phyloP scores from a whole-genome alignment of 2,888 invertebrate species.

The Rhingia campestris region DNA sequence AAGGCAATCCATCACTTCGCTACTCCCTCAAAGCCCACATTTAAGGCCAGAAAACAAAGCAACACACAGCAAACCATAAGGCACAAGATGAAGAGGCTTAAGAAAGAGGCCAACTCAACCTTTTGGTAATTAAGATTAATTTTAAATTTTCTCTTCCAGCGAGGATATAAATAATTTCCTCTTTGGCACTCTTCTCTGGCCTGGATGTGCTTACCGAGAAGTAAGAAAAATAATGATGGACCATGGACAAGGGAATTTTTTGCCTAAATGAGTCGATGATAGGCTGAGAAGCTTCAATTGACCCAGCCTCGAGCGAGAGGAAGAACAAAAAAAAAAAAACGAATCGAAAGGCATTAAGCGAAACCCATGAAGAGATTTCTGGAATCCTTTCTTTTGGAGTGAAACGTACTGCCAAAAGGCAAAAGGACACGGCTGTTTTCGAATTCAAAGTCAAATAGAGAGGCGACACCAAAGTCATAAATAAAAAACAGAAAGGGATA shows the following conservation, averaged over 20 bases:
- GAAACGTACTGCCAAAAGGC: constrained; percentile 34
- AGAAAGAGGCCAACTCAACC: constrained; percentile 66
- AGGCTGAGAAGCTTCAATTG: constrained; percentile 43
- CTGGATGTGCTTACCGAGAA: constrained; percentile 1
- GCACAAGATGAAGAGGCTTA: constrained; percentile 45
- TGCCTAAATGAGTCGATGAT: constrained; percentile 69
- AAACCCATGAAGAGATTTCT: constrained; percentile 52
- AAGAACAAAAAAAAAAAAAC: constrained; percentile 26
- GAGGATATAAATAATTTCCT: constrained; percentile 41
- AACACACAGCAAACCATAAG: constrained; percentile 1
- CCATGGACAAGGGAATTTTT: constrained; percentile 68
- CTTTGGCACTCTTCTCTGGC: background rate
- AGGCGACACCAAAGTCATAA: constrained; percentile 74
- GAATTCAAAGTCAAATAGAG: constrained; percentile 71
- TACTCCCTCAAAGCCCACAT: constrained; percentile 26
- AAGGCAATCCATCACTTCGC: constrained; percentile 70
- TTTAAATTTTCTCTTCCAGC: constrained; percentile 61
- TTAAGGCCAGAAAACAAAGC: background rate
- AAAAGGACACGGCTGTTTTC: constrained; percentile 40
- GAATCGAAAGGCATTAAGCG: constrained; percentile 57
- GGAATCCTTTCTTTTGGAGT: constrained; percentile 10
- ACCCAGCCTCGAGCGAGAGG: constrained; percentile 55
- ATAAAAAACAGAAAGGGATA: constrained; percentile 64
- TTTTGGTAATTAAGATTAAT: constrained; percentile 74
- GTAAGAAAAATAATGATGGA: constrained; percentile 63